phyloP scores from a whole-genome alignment of 2,888 invertebrate genomes.

The Branchipolynoe longqiensis region DNA sequence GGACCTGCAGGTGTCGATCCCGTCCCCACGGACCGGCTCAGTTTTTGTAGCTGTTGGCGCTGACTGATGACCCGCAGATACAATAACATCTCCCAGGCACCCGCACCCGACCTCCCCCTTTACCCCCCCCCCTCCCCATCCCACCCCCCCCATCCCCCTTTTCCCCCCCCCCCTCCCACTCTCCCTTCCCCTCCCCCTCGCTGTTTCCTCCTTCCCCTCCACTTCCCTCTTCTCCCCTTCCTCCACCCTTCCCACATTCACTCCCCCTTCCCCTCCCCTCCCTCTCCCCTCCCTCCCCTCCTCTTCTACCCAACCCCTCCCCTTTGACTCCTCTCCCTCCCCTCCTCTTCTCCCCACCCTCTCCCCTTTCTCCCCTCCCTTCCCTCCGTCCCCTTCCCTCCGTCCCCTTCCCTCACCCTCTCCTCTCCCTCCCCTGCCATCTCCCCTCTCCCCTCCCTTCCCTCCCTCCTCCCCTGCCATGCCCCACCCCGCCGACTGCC shows the following conservation, averaged over 20 bases:
- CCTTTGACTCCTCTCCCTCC: not conserved
- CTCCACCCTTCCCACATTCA: not conserved
- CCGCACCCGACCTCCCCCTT: not conserved
- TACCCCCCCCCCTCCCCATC: not conserved
- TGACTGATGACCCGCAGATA: too few relatives aligned
- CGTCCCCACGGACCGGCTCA: too few relatives aligned
- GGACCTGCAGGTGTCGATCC: too few relatives aligned
- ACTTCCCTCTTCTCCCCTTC: not conserved
- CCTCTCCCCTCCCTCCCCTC: not conserved
- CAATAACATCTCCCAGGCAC: too few relatives aligned
- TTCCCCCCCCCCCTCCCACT: not conserved
- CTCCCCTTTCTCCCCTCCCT: not conserved
- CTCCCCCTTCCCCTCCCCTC: not conserved
- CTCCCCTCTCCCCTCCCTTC: not conserved
- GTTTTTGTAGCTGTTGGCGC: too few relatives aligned
- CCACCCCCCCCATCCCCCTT: not conserved
- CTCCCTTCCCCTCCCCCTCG: conserved; percentile 5
- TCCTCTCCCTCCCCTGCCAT: not conserved
- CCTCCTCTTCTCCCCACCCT: not conserved
- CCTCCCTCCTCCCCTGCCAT: not conserved
- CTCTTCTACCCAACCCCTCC: not conserved
- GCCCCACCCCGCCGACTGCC: not conserved
- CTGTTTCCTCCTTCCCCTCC: not conserved
- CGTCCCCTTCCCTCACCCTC: not conserved
- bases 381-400: not conserved